Conservation (phyloP, 2,797 vertebrate species). For the Megaceryle alcyon region DNA sequence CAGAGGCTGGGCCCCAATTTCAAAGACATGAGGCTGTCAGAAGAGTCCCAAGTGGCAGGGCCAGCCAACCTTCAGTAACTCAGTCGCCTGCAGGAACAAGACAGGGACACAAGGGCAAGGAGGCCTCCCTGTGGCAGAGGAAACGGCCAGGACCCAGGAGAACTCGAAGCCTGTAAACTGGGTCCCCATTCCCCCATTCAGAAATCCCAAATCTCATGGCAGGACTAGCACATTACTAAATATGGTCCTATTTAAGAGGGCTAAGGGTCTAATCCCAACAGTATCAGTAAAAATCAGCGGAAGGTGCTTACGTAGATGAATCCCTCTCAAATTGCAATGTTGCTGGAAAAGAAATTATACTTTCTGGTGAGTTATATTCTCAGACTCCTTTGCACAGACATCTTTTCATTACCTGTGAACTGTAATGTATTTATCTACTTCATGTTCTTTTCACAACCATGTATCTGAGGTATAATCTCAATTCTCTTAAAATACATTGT, state of each 20-base stretch:
- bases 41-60: neutral
- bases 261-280: neutral
- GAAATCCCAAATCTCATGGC: rapidly evolving
- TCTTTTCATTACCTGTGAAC: neutral
- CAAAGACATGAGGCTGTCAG: neutral
- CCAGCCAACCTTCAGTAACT: neutral
- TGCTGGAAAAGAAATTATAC: neutral
- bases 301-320: neutral
- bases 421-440: neutral
- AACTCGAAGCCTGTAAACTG: neutral
- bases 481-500: neutral
- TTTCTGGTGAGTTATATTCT: neutral
- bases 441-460: neutral
- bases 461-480: neutral
- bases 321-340: neutral
- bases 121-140: neutral
- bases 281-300: rapidly evolving
- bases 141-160: rapidly evolving
- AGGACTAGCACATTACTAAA: neutral
- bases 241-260: neutral
- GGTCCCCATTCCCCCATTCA: too few relatives aligned
- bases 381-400: neutral
- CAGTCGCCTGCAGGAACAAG: rapidly evolving
- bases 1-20: neutral
- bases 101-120: neutral